Percentiles rank a stretch among this genome's conserved stretches.
Evolutionary conservation across 2,888 invertebrate genomes (phyloP).

Genomic region (Carpatolechia fugitivella): DNA sequence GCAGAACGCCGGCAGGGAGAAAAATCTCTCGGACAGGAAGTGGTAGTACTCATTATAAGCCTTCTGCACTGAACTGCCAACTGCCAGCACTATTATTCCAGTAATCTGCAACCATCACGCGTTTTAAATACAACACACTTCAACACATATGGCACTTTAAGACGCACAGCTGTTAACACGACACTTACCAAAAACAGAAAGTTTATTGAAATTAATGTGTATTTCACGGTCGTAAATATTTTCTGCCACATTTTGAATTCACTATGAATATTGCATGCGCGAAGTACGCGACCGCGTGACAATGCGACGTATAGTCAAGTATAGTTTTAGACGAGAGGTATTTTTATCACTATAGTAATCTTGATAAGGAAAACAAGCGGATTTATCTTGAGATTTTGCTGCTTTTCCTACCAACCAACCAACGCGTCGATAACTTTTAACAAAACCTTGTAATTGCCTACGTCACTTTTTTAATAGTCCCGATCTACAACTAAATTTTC

Average conservation of each 20-base stretch:
- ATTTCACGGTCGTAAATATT: slow-evolving; percentile 71
- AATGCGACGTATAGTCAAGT: slow-evolving; percentile 30
- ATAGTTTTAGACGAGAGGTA: slow-evolving; percentile 54
- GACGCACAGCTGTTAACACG: slow-evolving; percentile 5
- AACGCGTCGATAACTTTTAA: not conserved
- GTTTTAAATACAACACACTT: slow-evolving; percentile 13
- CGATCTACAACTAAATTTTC: too few relatives aligned
- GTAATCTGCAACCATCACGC: slow-evolving; percentile 82
- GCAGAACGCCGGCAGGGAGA: slow-evolving; percentile 85
- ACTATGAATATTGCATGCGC: slow-evolving; percentile 19
- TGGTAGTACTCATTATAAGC: slow-evolving; percentile 83
- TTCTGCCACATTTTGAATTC: slow-evolving; percentile 62
- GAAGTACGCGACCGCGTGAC: slow-evolving; percentile 42
- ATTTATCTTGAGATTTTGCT: slow-evolving; percentile 54
- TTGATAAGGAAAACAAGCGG: slow-evolving; percentile 72
- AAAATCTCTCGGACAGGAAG: slow-evolving; percentile 83
- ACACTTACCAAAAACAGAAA: slow-evolving; percentile 69
- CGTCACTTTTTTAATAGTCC: too few relatives aligned
- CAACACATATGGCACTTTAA: not conserved
- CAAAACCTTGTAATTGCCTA: not conserved
- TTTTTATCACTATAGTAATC: slow-evolving; percentile 69
- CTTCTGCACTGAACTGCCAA: slow-evolving; percentile 84
- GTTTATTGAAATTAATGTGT: slow-evolving; percentile 59
- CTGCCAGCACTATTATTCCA: slow-evolving; percentile 86
- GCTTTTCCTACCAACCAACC: slow-evolving; percentile 23